Evolutionary conservation across 2,888 invertebrate species (phyloP).

Genomic region (Dinocampus coccinellae): DNA sequence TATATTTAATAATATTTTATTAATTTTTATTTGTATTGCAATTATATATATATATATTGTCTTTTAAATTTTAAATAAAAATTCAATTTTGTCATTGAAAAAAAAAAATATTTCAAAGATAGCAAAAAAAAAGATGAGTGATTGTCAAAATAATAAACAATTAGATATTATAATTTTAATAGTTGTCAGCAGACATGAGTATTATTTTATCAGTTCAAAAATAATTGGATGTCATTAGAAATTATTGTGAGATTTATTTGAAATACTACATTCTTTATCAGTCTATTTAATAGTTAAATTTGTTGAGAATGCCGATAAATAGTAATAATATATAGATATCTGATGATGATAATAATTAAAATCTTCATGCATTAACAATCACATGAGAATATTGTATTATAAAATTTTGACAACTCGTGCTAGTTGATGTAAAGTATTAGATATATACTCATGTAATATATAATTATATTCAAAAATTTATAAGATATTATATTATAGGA

Average conservation of each 20-base stretch:
- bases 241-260: neutral
- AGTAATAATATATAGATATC: no score
- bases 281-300: no score
- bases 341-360: neutral
- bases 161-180: no score
- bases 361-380: no score
- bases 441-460: neutral
- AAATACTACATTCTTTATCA: no score
- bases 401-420: neutral
- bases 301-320: no score
- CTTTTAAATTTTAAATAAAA: neutral
- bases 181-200: no score
- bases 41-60: neutral
- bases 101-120: neutral
- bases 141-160: neutral
- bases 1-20: conserved; percentile 18
- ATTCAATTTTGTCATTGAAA: neutral
- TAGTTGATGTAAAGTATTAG: neutral
- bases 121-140: neutral
- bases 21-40: conserved; percentile 1
- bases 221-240: neutral
- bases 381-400: neutral
- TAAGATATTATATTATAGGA: neutral
- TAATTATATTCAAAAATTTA: neutral
- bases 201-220: neutral